Conservation (phyloP, 2,113 vertebrate species). For the Gyps fulvus region DNA sequence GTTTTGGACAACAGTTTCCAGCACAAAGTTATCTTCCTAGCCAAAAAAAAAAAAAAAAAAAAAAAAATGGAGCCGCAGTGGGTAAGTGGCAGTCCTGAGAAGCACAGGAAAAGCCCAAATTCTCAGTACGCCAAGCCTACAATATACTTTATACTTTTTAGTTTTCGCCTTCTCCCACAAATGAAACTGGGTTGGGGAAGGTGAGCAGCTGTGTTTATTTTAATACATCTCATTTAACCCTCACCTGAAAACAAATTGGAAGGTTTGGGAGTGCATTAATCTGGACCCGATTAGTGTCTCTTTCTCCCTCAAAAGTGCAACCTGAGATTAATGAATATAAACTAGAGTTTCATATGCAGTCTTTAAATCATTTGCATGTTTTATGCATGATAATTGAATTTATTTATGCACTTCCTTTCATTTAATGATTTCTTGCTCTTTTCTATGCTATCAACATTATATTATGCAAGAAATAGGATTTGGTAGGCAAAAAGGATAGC, state of each 20-base stretch:
- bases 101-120: neutral
- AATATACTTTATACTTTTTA: neutral
- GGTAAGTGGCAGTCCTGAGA: neutral
- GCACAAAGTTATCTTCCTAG: neutral
- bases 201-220: slow-evolving; percentile 72
- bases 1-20: neutral
- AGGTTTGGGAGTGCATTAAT: slow-evolving; percentile 79
- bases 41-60: neutral
- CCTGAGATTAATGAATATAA: slow-evolving; percentile 77
- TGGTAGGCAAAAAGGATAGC: slow-evolving; percentile 30
- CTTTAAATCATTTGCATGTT: slow-evolving; percentile 81
- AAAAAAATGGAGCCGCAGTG: neutral
- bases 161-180: neutral
- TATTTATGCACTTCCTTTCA: slow-evolving; percentile 78
- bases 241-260: slow-evolving; percentile 70
- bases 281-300: slow-evolving; percentile 72
- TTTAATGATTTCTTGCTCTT: slow-evolving; percentile 76
- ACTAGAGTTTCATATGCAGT: slow-evolving; percentile 77
- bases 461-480: slow-evolving; percentile 48
- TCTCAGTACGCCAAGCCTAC: neutral
- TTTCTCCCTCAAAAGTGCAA: slow-evolving; percentile 74
- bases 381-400: slow-evolving; percentile 81
- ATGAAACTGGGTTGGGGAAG: neutral
- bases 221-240: slow-evolving; percentile 69
- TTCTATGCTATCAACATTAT: slow-evolving; percentile 64